A percentile compares a stretch with the other conserved stretches of the same genome.
These are phyloP conservation scores for Geotrupes spiniger DNA, from an alignment of 2,888 invertebrate genomes.

Conservation along the genomic window DNA sequence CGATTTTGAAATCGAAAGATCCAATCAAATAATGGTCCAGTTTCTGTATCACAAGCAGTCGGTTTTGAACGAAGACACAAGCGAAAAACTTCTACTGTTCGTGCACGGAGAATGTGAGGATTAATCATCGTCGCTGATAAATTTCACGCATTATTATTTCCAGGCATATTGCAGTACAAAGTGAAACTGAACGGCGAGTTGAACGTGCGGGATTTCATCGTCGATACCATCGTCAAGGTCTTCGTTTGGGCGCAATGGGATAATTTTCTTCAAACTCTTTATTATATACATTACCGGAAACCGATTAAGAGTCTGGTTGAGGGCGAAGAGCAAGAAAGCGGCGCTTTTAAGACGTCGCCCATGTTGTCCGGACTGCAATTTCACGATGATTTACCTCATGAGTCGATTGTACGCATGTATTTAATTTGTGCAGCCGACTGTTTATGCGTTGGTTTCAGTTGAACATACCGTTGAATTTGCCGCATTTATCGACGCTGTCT, in stretches of 20 bases:
- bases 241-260: conserved; percentile 91
- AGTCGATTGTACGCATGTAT: conserved; percentile 69
- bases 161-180: conserved; percentile 48
- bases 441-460: conserved; percentile 54
- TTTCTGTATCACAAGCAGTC: conserved; percentile 65
- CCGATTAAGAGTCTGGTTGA: conserved; percentile 65
- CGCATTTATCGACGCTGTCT: conserved; percentile 61
- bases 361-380: conserved; percentile 82
- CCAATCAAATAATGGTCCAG: conserved; percentile 75
- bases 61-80: conserved; percentile 44
- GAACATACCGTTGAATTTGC: conserved; percentile 80
- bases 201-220: conserved; percentile 36
- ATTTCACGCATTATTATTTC: too few relatives aligned
- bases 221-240: conserved; percentile 59
- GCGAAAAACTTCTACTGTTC: conserved; percentile 68
- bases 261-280: conserved; percentile 71
- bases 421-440: conserved; percentile 4
- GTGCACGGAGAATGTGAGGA: conserved; percentile 76
- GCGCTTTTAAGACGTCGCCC: conserved; percentile 62
- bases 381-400: conserved; percentile 81
- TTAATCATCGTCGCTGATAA: too few relatives aligned
- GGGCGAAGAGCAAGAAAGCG: conserved; percentile 62
- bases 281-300: conserved; percentile 78
- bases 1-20: conserved; percentile 55
- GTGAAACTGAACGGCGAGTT: conserved; percentile 31